Evolutionary conservation across 92 coral and sea anemone genomes (phyloP).

Genomic region (Nematostella vectensis): DNA sequence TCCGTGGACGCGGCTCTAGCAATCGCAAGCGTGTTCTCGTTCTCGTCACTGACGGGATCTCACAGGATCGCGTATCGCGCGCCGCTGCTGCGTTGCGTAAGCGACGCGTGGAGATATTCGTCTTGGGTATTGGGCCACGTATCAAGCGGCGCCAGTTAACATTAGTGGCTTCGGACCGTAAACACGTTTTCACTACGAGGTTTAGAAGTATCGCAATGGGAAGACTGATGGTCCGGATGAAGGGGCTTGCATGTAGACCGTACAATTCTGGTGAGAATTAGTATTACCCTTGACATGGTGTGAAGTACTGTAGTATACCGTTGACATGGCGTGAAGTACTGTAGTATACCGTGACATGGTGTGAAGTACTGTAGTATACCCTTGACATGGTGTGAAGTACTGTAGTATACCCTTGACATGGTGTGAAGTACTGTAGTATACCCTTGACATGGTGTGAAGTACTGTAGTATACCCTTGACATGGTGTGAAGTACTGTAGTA

Average conservation of each 20-base stretch:
- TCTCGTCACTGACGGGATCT: conserved; percentile 47
- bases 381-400: no score
- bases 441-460: no score
- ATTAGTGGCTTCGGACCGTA: conserved; percentile 36
- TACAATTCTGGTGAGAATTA: conserved; percentile 31
- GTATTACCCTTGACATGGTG: no score
- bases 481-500: no score
- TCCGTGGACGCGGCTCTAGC: conserved; percentile 38
- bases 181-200: conserved; percentile 44
- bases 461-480: no score
- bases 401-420: no score
- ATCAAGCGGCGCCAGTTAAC: conserved; percentile 33
- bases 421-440: no score
- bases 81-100: conserved; percentile 23
- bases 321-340: no score
- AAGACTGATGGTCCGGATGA: conserved; percentile 20
- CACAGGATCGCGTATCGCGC: conserved; percentile 28
- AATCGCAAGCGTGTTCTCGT: conserved; percentile 33
- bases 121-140: conserved; percentile 48
- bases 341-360: no score
- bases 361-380: no score
- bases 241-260: conserved; percentile 35
- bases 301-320: no score
- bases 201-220: conserved; percentile 26
- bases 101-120: conserved; percentile 7